Conservation (phyloP, 2,797 vertebrate genomes). For the Lepilemur ruficaudatus region DNA sequence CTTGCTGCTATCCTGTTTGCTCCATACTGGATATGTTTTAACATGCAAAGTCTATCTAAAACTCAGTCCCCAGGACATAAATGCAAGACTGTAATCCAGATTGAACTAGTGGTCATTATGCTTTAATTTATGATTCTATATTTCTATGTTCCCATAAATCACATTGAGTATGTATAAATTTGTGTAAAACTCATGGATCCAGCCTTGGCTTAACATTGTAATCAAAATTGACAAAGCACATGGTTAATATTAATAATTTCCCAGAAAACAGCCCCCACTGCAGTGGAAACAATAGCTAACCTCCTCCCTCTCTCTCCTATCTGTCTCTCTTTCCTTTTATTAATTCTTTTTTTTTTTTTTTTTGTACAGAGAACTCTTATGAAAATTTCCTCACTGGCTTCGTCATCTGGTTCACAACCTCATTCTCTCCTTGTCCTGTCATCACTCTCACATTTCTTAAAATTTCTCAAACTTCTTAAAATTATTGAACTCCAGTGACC, state of each 20-base stretch:
- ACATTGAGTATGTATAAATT: neutral
- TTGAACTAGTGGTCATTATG: neutral
- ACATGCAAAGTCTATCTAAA: neutral
- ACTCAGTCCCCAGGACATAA: neutral
- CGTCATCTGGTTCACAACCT: neutral
- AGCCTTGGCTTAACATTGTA: neutral
- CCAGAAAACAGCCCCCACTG: neutral
- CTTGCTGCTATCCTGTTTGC: neutral
- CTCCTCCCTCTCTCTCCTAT: neutral
- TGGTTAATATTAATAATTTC: neutral
- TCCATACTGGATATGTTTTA: neutral
- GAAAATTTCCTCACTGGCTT: neutral
- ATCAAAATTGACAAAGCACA: neutral
- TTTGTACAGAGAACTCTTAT: neutral
- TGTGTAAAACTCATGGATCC: neutral
- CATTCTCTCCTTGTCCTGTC: neutral
- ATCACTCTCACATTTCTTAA: neutral
- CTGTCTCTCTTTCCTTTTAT: neutral
- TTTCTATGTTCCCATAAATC: neutral
- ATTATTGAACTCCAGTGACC: neutral
- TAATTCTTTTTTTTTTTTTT: neutral
- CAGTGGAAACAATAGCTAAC: neutral
- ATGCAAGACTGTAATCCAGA: neutral
- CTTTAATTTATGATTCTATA: neutral
- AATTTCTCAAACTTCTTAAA: neutral